phyloP scores from a whole-genome alignment of 2,113 vertebrate species.

The Verasper variegatus region DNA sequence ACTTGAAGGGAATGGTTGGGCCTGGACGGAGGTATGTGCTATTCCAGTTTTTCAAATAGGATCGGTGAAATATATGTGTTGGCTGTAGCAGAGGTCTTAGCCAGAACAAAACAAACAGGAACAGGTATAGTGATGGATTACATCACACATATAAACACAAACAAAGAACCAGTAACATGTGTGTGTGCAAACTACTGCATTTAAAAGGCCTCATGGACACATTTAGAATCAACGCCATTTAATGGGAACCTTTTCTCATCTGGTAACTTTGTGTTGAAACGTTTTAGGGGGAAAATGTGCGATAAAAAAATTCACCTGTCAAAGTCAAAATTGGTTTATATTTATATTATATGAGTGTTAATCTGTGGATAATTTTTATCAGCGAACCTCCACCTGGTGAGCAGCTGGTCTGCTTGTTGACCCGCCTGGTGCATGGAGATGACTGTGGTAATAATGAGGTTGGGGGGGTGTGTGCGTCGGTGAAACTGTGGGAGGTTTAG shows the following conservation, averaged over 20 bases:
- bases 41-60: background rate
- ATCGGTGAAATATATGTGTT: background rate
- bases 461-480: conserved; percentile 31
- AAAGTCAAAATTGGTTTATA: background rate
- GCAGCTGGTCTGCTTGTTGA: conserved; percentile 55
- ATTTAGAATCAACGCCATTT: conserved; percentile 6
- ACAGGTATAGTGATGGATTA: conserved; percentile 71
- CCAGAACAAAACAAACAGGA: conserved; percentile 59
- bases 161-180: conserved; percentile 61
- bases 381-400: conserved; percentile 61
- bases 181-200: conserved; percentile 10
- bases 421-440: conserved; percentile 64
- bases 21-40: too few relatives aligned
- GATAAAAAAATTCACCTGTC: background rate
- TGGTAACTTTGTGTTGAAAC: conserved; percentile 9
- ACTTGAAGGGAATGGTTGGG: too few relatives aligned
- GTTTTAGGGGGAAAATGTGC: background rate
- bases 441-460: conserved; percentile 51
- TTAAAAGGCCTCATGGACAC: background rate
- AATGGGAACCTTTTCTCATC: background rate
- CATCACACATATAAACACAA: conserved; percentile 75
- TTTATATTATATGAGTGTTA: background rate
- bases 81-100: conserved; percentile 9
- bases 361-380: conserved; percentile 34
- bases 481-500: conserved; percentile 47